phyloP scores from a whole-genome alignment of 2,797 vertebrate species.

The Toxotes lorentzi region DNA sequence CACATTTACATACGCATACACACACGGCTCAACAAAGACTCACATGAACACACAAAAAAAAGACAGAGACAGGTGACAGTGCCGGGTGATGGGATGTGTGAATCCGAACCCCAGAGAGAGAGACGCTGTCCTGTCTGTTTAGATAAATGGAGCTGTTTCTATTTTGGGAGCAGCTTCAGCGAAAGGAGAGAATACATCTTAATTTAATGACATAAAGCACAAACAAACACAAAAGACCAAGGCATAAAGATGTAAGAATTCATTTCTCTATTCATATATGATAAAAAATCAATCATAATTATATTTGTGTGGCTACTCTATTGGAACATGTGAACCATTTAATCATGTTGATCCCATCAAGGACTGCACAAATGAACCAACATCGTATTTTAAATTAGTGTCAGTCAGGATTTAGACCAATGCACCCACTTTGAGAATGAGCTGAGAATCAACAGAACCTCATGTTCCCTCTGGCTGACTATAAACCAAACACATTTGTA shows the following conservation, averaged over 20 bases:
- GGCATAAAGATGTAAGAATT: background rate
- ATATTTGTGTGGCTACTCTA: background rate
- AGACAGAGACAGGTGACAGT: slow-evolving; percentile 45
- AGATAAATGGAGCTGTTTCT: slow-evolving; percentile 63
- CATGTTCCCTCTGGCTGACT: slow-evolving; percentile 45
- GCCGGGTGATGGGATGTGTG: slow-evolving; percentile 48
- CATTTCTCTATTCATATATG: background rate
- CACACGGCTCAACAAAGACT: background rate
- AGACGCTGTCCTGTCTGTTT: slow-evolving; percentile 54
- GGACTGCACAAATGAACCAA: slow-evolving; percentile 2
- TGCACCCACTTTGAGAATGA: background rate
- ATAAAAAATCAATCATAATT: background rate
- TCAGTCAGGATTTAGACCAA: slow-evolving; percentile 37
- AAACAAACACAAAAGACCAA: slow-evolving; percentile 14
- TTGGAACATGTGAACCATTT: slow-evolving; percentile 7
- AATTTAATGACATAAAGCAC: slow-evolving; percentile 17
- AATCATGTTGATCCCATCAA: slow-evolving; percentile 14
- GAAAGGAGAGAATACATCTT: slow-evolving; percentile 36
- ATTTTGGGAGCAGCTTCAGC: slow-evolving; percentile 64
- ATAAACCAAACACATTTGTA: slow-evolving; percentile 29
- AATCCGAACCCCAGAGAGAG: slow-evolving; percentile 47
- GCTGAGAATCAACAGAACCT: slow-evolving; percentile 7
- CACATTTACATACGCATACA: slow-evolving; percentile 1
- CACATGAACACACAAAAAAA: slow-evolving; percentile 30
- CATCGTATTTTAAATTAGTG: background rate